Evolutionary conservation across 1,140 invertebrate species (phyloP), one percentile per base, ranked within the genome.

Genomic region (Calosoma granatense): DNA sequence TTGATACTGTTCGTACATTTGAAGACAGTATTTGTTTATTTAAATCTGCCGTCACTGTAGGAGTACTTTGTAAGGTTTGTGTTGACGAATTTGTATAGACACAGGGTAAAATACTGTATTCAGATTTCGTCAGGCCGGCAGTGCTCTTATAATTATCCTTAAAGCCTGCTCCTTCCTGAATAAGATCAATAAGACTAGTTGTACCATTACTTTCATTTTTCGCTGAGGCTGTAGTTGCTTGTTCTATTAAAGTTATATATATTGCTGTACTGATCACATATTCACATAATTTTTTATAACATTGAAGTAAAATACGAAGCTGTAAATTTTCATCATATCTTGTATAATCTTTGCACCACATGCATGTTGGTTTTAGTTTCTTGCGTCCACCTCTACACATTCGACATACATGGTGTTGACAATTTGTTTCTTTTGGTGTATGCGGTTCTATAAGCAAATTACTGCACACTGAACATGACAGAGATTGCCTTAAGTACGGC

Each of bases 401-500:
- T 67, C 73, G 76, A 68, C 92, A 95, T 15, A 94, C 87, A 74
- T 92, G 85, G 74, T 94, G 92, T 71, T 90, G 87, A 75, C 92
- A 94, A 56, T 82, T 81, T n/a, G 82, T 84, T 63, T 83, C 83
- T 2, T 78, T 80, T n/a, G 90, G 88, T 43, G 87, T 85, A 67
- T 86, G 85, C 1, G 92, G 91, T 68, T 90, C 85, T 51, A 85
- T 84, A 47, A 93, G 72, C 56, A 94, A 76, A 67, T 89, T 85
- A 55, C 86, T 84, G 72, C 92, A 94, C 30, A 94, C 91, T 56
- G 87, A 88, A 73, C 92, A 94, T 58, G 87, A 88, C 57, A 96
- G 75, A 61, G 90, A 87, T 72, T 92, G 88, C 39, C 90, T 78
- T 64, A 94, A 77, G 72, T 90, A 89, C 1, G 87, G 88, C 58